These are phyloP conservation scores for Eira barbara DNA, from an alignment of 2,113 vertebrate species.

Conservation along the genomic window DNA sequence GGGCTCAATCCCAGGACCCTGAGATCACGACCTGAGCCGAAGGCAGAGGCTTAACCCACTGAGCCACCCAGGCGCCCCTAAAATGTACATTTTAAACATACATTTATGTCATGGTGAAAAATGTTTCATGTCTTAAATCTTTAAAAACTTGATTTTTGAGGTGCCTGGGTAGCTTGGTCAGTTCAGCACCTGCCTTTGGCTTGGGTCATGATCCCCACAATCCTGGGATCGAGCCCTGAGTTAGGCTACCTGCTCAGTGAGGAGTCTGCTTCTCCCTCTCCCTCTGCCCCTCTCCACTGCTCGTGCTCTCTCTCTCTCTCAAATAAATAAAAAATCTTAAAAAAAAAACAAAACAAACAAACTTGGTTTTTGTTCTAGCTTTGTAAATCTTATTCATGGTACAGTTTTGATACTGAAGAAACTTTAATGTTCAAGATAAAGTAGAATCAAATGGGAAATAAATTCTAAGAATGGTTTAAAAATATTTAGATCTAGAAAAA, in stretches of 20 bases:
- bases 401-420: background rate
- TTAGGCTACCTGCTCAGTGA: too few relatives aligned
- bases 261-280: too few relatives aligned
- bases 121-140: background rate
- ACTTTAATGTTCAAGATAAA: background rate
- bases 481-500: conserved; percentile 1
- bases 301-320: too few relatives aligned
- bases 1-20: too few relatives aligned
- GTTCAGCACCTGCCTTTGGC: too few relatives aligned
- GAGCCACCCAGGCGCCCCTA: background rate
- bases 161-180: too few relatives aligned
- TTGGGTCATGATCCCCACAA: too few relatives aligned
- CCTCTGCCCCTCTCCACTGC: too few relatives aligned
- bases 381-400: background rate
- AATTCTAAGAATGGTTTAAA: background rate
- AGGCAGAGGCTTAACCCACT: too few relatives aligned
- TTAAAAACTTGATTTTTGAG: conserved; percentile 21
- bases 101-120: background rate
- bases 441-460: background rate
- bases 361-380: conserved; percentile 23
- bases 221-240: too few relatives aligned
- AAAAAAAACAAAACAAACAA: background rate
- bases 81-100: conserved; percentile 15
- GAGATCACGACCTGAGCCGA: too few relatives aligned
- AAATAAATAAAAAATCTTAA: too few relatives aligned